Conservation (phyloP, 2,113 vertebrate species). For the Lathamus discolor region DNA sequence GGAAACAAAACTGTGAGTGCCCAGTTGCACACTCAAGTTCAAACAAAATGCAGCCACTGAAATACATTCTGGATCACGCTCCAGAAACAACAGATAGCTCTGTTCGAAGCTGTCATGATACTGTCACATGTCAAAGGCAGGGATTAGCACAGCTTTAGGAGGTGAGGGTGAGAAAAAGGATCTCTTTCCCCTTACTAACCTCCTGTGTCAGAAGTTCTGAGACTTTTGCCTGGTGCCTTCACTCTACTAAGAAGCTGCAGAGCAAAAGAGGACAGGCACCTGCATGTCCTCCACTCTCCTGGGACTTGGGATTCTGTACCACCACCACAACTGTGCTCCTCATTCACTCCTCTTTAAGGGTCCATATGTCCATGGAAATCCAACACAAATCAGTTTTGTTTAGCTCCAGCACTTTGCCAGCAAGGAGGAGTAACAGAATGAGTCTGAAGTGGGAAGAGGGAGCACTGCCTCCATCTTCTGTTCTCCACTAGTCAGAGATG, state of each 20-base stretch:
- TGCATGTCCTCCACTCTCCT: not conserved
- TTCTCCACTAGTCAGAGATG: not conserved
- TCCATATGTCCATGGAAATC: not conserved
- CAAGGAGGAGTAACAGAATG: not conserved
- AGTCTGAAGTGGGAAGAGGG: not conserved
- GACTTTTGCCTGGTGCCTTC: not conserved
- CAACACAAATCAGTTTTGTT: not conserved
- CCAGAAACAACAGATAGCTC: not conserved
- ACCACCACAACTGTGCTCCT: not conserved
- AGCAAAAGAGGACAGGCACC: not conserved
- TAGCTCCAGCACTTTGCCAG: not conserved
- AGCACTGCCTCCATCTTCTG: not conserved
- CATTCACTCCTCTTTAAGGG: not conserved
- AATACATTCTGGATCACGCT: not conserved
- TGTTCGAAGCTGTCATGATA: not conserved
- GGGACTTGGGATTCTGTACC: not conserved
- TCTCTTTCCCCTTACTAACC: not conserved
- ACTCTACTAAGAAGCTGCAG: not conserved
- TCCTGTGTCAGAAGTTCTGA: not conserved
- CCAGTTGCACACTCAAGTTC: not conserved
- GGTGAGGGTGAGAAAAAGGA: not conserved
- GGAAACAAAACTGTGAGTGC: not conserved
- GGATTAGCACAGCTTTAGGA: not conserved
- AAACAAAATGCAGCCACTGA: not conserved
- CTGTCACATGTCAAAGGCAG: not conserved